Conservation (phyloP, 2,797 vertebrate genomes). For the Smutsia gigantea region DNA sequence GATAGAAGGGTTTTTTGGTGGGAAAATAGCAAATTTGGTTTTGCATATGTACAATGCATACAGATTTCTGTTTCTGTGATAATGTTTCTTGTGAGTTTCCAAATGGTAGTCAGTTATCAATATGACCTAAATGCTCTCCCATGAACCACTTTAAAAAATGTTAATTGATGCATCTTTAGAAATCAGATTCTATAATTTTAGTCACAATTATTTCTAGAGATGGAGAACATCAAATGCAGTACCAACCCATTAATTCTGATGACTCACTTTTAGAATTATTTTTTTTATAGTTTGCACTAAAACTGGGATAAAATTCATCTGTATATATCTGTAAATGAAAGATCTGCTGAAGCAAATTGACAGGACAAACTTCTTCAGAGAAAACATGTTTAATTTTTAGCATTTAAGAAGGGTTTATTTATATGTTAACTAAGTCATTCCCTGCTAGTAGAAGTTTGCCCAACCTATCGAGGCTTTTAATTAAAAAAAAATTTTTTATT, state of each 20-base stretch:
- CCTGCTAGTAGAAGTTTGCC: neutral
- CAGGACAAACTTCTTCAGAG: neutral
- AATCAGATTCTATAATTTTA: conserved; percentile 53
- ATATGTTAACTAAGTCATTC: neutral
- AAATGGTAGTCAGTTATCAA: neutral
- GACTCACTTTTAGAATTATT: conserved; percentile 24
- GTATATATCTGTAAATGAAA: neutral
- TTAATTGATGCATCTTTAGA: conserved; percentile 44
- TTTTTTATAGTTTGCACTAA: neutral
- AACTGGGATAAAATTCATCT: neutral
- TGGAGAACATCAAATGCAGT: neutral
- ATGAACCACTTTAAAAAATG: conserved; percentile 23
- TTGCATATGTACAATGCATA: neutral
- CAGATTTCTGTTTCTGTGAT: conserved; percentile 21
- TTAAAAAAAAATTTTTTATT: neutral
- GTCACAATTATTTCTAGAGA: conserved; percentile 63
- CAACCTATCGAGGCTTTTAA: neutral
- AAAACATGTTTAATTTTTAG: neutral
- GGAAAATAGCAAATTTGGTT: neutral
- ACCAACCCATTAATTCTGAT: neutral
- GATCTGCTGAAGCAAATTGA: neutral
- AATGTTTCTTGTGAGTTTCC: neutral
- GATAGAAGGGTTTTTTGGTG: neutral
- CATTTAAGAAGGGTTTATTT: neutral
- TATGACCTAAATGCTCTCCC: neutral